These are phyloP conservation scores for Himalopsyche japonica DNA, from an alignment of 2,888 invertebrate species.

Conservation along the genomic window DNA sequence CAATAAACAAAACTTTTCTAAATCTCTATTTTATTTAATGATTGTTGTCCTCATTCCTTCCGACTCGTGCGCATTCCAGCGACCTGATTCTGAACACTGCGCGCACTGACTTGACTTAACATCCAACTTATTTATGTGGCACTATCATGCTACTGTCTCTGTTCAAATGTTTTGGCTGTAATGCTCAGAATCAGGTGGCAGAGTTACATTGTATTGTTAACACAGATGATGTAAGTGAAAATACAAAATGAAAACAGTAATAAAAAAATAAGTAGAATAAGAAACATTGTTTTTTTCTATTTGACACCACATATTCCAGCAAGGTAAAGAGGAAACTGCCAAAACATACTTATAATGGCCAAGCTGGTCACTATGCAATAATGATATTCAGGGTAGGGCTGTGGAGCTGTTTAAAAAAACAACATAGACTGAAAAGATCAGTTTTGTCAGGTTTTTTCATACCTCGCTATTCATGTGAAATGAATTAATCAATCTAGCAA, in stretches of 20 bases:
- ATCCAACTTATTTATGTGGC: no score
- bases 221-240: not conserved
- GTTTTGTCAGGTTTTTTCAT: no score
- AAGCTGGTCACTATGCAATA: no score
- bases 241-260: not conserved
- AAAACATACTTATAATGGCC: no score
- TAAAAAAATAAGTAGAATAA: not conserved
- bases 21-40: conserved; percentile 45
- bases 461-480: no score
- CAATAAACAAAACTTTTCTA: conserved; percentile 60
- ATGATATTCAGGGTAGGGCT: no score
- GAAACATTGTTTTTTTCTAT: not conserved
- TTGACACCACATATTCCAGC: not conserved
- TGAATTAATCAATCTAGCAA: no score
- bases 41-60: not conserved
- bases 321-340: no score
- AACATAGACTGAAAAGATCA: no score
- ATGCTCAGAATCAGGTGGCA: not conserved
- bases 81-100: not conserved
- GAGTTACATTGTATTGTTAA: conserved; percentile 1
- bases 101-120: not conserved
- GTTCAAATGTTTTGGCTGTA: not conserved
- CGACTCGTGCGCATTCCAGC: not conserved
- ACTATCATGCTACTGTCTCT: no score
- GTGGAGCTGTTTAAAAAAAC: no score